phyloP scores from a whole-genome alignment of 2,888 invertebrate species.

The Choristoneura rosaceana region DNA sequence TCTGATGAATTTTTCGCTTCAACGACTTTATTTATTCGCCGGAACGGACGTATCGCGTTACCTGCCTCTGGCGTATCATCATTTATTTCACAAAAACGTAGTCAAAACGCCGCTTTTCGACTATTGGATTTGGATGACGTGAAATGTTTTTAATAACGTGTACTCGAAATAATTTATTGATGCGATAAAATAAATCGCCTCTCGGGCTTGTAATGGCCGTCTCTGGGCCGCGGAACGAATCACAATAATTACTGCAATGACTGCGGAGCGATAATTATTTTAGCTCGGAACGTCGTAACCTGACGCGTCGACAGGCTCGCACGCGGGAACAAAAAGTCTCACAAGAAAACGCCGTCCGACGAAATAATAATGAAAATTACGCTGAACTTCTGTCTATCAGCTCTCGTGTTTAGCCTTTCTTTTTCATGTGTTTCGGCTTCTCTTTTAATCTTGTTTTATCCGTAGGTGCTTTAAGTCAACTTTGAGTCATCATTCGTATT shows the following conservation, averaged over 20 bases:
- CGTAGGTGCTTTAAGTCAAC: background rate
- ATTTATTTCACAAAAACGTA: slow-evolving; percentile 72
- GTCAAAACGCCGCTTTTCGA: slow-evolving; percentile 60
- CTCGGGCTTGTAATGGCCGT: slow-evolving; percentile 48
- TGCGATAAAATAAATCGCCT: slow-evolving; percentile 72
- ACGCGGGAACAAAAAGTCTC: slow-evolving; percentile 36
- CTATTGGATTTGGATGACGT: slow-evolving; percentile 56
- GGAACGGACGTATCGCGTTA: slow-evolving; percentile 69
- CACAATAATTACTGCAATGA: slow-evolving; percentile 63
- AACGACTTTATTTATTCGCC: slow-evolving; percentile 76
- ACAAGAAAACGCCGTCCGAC: slow-evolving; percentile 33
- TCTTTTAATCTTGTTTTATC: slow-evolving; percentile 17
- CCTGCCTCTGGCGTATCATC: slow-evolving; percentile 70
- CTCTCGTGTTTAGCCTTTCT: slow-evolving; percentile 13
- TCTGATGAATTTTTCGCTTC: slow-evolving; percentile 74
- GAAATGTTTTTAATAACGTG: slow-evolving; percentile 73
- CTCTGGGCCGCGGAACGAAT: slow-evolving; percentile 64
- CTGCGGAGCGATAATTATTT: slow-evolving; percentile 57
- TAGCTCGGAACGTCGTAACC: slow-evolving; percentile 47
- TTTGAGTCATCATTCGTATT: background rate
- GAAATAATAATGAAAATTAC: slow-evolving; percentile 27
- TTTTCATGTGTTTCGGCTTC: slow-evolving; percentile 9
- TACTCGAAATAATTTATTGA: slow-evolving; percentile 75
- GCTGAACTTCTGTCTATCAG: slow-evolving; percentile 17
- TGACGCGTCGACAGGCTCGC: slow-evolving; percentile 44